phyloP scores from a whole-genome alignment of 2,888 invertebrate species.

The Eurytoma adleriae region DNA sequence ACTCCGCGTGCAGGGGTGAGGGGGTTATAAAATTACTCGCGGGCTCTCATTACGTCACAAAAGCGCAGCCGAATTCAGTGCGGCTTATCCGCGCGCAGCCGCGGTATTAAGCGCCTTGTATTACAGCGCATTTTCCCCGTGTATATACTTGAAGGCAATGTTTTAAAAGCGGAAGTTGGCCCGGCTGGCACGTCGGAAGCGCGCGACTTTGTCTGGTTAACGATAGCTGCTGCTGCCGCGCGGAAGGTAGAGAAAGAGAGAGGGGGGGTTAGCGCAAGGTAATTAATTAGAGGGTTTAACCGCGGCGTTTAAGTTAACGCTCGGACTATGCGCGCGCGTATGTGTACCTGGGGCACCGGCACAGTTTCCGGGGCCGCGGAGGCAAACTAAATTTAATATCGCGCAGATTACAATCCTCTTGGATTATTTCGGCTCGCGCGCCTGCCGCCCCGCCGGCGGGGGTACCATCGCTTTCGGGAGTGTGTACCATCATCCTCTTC shows the following conservation, averaged over 20 bases:
- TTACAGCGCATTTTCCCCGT: slow-evolving; percentile 30
- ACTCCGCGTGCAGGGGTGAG: too few species aligned
- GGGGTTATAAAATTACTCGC: slow-evolving; percentile 29
- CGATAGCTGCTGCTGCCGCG: slow-evolving; percentile 48
- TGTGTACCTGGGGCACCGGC: slow-evolving; percentile 15
- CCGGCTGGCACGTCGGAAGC: slow-evolving; percentile 6
- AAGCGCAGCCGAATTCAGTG: slow-evolving; percentile 19
- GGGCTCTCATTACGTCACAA: slow-evolving; percentile 23
- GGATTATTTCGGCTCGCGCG: slow-evolving; percentile 66
- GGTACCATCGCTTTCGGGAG: slow-evolving; percentile 3
- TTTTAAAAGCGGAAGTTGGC: slow-evolving; percentile 55
- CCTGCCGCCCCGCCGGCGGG: neutral
- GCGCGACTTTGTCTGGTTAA: slow-evolving; percentile 61
- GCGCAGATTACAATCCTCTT: slow-evolving; percentile 69
- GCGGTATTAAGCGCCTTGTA: slow-evolving; percentile 51
- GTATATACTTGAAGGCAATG: slow-evolving; percentile 49
- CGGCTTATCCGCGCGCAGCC: slow-evolving; percentile 17
- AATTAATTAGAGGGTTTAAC: slow-evolving; percentile 70
- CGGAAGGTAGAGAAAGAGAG: neutral
- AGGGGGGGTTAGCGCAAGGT: slow-evolving; percentile 56
- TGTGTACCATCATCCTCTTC: neutral
- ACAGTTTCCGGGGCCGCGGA: slow-evolving; percentile 41
- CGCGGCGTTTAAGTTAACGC: slow-evolving; percentile 68
- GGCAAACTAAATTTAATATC: slow-evolving; percentile 72
- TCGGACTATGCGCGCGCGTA: slow-evolving; percentile 61